Conservation (phyloP, 2,797 vertebrate species). For the Geotria australis region DNA sequence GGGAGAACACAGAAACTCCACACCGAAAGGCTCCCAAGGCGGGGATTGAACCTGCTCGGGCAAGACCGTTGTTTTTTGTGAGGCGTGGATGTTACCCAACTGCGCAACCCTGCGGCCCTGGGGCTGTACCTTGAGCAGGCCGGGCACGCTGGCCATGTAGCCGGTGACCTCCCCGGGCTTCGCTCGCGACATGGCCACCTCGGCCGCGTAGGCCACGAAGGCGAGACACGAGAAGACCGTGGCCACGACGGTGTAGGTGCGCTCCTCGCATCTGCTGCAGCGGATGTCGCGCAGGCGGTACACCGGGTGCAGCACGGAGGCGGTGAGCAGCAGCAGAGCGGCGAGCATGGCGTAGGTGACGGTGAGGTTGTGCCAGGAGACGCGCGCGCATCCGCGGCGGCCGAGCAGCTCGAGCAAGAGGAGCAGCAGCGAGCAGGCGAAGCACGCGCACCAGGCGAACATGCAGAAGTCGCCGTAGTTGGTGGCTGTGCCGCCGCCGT, state of each 20-base stretch:
- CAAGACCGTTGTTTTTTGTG: too few species aligned
- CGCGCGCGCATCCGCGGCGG: slow-evolving; percentile 24
- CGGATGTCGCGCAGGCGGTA: slow-evolving; percentile 16
- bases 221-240: slow-evolving; percentile 40
- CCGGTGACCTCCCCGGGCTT: slow-evolving; percentile 42
- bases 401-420: slow-evolving; percentile 34
- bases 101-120: too few species aligned
- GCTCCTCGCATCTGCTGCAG: neutral
- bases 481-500: slow-evolving; percentile 4
- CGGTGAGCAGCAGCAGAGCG: slow-evolving; percentile 36
- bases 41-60: too few species aligned
- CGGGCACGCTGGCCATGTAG: slow-evolving; percentile 58
- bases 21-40: too few species aligned
- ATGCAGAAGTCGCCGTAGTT: slow-evolving; percentile 36
- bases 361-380: slow-evolving; percentile 67
- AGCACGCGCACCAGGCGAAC: slow-evolving; percentile 64
- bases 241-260: slow-evolving; percentile 17
- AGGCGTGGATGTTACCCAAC: too few species aligned
- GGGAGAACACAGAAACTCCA: too few species aligned
- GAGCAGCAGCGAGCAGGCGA: slow-evolving; percentile 30
- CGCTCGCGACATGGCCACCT: slow-evolving; percentile 43
- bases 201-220: slow-evolving; percentile 29
- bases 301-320: slow-evolving; percentile 50
- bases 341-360: slow-evolving; percentile 57
- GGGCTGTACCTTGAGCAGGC: slow-evolving; percentile 22